phyloP scores from a whole-genome alignment of 2,797 vertebrate species.

The Paguma larvata region DNA sequence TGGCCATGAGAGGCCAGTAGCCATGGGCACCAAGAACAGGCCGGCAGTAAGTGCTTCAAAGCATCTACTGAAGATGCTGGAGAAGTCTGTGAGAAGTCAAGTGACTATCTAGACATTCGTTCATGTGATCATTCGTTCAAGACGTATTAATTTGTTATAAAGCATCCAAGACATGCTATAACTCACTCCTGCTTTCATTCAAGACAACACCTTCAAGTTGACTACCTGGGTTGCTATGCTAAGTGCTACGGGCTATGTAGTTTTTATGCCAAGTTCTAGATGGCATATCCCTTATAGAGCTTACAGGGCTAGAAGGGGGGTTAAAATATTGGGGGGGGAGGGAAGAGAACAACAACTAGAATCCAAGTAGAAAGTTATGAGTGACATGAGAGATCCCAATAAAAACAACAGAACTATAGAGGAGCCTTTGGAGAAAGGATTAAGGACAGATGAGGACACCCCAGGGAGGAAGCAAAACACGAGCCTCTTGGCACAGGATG shows the following conservation, averaged over 20 bases:
- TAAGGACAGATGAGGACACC: background rate
- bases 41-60: background rate
- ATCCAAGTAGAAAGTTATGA: background rate
- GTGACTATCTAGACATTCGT: slow-evolving; percentile 54
- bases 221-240: background rate
- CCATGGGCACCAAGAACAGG: background rate
- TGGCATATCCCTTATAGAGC: background rate
- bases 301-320: background rate
- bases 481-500: background rate
- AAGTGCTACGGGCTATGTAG: background rate
- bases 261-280: background rate
- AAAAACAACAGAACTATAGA: background rate
- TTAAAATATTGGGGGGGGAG: background rate
- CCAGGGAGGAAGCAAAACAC: background rate
- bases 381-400: background rate
- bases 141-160: slow-evolving; percentile 21
- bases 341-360: background rate
- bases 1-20: background rate
- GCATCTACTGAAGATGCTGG: background rate
- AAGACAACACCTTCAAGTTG: background rate
- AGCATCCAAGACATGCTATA: background rate
- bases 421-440: background rate
- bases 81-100: slow-evolving; percentile 63
- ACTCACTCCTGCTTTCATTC: background rate
- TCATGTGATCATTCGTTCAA: slow-evolving; percentile 42